Percentiles rank a stretch among this genome's conserved stretches.
Evolutionary conservation across 2,888 invertebrate genomes (phyloP).

Genomic region (Cosmia trapezina): DNA sequence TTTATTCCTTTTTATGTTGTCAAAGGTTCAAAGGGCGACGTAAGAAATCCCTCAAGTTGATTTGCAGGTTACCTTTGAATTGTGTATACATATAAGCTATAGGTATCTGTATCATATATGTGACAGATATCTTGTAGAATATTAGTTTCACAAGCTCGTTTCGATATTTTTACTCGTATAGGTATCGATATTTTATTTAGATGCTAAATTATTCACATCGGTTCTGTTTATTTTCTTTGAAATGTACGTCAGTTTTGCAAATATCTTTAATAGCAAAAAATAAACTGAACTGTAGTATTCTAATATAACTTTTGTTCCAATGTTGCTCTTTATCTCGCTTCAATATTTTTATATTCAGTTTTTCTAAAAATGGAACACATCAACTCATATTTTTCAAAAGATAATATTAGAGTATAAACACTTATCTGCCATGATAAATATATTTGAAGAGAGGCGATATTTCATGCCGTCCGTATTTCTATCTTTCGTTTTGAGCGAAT

Average conservation of each 20-base stretch:
- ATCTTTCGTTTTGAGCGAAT: slow-evolving; percentile 34
- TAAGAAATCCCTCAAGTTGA: slow-evolving; percentile 58
- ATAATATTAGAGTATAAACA: slow-evolving; percentile 8
- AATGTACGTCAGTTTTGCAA: not conserved
- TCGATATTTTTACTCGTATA: not conserved
- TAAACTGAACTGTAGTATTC: not conserved
- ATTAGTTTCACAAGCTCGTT: slow-evolving; percentile 14
- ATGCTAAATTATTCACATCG: not conserved
- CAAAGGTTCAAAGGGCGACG: slow-evolving; percentile 52
- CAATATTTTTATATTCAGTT: not conserved
- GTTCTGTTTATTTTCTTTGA: not conserved
- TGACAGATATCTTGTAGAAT: slow-evolving; percentile 5
- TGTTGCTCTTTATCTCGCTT: not conserved
- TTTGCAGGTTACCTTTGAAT: slow-evolving; percentile 49
- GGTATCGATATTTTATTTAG: not conserved
- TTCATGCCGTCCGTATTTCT: slow-evolving; percentile 15
- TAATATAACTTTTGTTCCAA: not conserved
- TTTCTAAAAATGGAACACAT: not conserved
- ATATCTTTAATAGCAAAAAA: not conserved
- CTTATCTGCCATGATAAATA: slow-evolving; percentile 36
- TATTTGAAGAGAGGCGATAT: slow-evolving; percentile 25
- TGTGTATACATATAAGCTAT: slow-evolving; percentile 15
- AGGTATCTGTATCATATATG: not conserved
- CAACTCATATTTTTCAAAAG: not conserved
- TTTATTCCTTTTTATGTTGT: slow-evolving; percentile 64